These are phyloP conservation scores for Myotis daubentonii DNA, from an alignment of 2,797 vertebrate species.

Conservation along the genomic window DNA sequence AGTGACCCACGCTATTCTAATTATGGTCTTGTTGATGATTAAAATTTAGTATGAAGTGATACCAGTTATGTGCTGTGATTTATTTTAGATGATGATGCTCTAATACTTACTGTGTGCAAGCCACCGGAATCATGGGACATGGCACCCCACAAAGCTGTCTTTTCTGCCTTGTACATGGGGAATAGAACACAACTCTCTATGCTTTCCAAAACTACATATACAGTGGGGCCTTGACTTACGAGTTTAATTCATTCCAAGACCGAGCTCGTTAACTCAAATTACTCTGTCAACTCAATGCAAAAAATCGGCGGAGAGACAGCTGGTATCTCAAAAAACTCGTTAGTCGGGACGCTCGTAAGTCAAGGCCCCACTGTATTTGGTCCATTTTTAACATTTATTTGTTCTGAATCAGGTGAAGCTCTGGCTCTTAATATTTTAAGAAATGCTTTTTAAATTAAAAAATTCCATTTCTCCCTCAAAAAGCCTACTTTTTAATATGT, in stretches of 20 bases:
- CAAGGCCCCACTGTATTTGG: neutral
- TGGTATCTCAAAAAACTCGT: too few species aligned
- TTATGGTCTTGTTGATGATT: conserved; percentile 6
- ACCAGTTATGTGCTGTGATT: neutral
- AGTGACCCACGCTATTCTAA: conserved; percentile 30
- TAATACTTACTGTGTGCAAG: neutral
- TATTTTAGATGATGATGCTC: neutral
- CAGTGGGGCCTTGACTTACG: too few species aligned
- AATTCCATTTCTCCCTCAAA: neutral
- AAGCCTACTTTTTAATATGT: neutral
- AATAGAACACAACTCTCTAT: neutral
- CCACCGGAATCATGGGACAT: neutral
- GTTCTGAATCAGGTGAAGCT: neutral
- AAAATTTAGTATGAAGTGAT: conserved; percentile 13
- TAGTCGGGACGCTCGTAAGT: too few species aligned
- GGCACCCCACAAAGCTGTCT: neutral
- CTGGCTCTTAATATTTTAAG: conserved; percentile 16
- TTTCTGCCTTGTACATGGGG: neutral
- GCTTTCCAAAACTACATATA: conserved; percentile 27
- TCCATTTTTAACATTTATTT: neutral
- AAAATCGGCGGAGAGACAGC: too few species aligned
- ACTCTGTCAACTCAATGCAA: too few species aligned
- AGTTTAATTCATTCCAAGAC: too few species aligned
- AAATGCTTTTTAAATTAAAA: conserved; percentile 1
- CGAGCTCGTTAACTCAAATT: too few species aligned